phyloP scores from a whole-genome alignment of 2,888 invertebrate species.

The Pachydiplax longipennis region DNA sequence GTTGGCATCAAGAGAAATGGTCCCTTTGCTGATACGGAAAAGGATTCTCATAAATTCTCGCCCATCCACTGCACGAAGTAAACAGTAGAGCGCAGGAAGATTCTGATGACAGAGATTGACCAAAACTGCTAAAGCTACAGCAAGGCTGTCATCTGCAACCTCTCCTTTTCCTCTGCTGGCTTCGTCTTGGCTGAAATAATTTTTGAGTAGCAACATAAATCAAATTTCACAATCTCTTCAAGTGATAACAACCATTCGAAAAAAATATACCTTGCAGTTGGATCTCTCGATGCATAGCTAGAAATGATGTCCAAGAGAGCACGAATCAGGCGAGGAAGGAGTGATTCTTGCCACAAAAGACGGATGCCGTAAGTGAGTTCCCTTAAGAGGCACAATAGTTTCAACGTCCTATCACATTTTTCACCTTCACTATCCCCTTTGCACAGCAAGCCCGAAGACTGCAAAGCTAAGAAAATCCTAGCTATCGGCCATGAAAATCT shows the following conservation, averaged over 20 bases:
- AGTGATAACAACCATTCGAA: background rate
- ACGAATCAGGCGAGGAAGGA: slow-evolving; percentile 72
- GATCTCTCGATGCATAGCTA: background rate
- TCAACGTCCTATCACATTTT: background rate
- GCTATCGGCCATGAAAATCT: slow-evolving; percentile 64
- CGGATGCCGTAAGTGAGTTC: slow-evolving; percentile 81
- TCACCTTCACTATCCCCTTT: background rate
- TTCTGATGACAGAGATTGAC: slow-evolving; percentile 84
- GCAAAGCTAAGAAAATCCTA: background rate
- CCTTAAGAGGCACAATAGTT: slow-evolving; percentile 58
- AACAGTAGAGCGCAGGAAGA: slow-evolving; percentile 74
- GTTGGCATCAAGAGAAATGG: slow-evolving; percentile 58
- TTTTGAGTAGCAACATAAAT: background rate
- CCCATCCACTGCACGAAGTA: slow-evolving; percentile 75
- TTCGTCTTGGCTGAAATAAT: background rate
- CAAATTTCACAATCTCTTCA: background rate
- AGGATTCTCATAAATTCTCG: slow-evolving; percentile 72
- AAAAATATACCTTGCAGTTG: background rate
- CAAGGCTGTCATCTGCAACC: slow-evolving; percentile 61
- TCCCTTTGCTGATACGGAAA: slow-evolving; percentile 64
- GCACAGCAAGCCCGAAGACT: background rate
- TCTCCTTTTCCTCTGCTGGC: slow-evolving; percentile 60
- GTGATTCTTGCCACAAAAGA: slow-evolving; percentile 82
- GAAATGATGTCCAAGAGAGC: slow-evolving; percentile 55
- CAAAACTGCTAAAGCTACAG: slow-evolving; percentile 71